These are phyloP conservation scores for Chelonia mydas DNA, from an alignment of 2,797 vertebrate species.

Conservation along the genomic window DNA sequence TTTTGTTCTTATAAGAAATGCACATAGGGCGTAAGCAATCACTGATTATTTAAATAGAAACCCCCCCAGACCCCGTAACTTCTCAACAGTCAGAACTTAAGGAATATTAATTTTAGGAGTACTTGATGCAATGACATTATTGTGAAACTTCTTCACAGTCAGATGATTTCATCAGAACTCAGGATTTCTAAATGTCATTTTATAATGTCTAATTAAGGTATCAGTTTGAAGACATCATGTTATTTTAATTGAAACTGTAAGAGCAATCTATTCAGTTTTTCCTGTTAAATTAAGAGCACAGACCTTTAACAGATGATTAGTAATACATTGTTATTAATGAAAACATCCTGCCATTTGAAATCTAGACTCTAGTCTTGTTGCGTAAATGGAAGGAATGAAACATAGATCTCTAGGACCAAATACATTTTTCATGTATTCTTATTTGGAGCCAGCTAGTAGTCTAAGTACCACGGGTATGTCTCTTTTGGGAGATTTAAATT, in stretches of 20 bases:
- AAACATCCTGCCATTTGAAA: slow-evolving; percentile 36
- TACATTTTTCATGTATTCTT: not conserved
- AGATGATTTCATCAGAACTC: slow-evolving; percentile 3
- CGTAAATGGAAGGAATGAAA: not conserved
- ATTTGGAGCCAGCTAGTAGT: not conserved
- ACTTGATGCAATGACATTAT: not conserved
- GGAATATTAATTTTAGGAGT: accelerated
- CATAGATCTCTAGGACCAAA: not conserved
- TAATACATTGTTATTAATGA: slow-evolving; percentile 69
- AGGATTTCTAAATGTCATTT: slow-evolving; percentile 69
- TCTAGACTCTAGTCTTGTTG: not conserved
- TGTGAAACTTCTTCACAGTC: accelerated
- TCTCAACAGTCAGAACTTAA: accelerated
- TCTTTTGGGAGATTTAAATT: not conserved
- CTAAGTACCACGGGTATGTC: not conserved
- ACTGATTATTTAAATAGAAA: not conserved
- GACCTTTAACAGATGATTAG: slow-evolving; percentile 76
- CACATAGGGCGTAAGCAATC: not conserved
- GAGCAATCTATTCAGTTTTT: slow-evolving; percentile 69
- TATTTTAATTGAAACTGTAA: slow-evolving; percentile 73
- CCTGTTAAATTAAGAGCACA: slow-evolving; percentile 72
- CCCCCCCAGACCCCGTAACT: no score
- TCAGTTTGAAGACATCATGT: slow-evolving; percentile 70
- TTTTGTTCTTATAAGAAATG: not conserved
- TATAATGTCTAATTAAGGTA: slow-evolving; percentile 74